These are phyloP conservation scores for Paradoxurus hermaphroditus DNA, from an alignment of 2,113 vertebrate genomes.

Conservation along the genomic window DNA sequence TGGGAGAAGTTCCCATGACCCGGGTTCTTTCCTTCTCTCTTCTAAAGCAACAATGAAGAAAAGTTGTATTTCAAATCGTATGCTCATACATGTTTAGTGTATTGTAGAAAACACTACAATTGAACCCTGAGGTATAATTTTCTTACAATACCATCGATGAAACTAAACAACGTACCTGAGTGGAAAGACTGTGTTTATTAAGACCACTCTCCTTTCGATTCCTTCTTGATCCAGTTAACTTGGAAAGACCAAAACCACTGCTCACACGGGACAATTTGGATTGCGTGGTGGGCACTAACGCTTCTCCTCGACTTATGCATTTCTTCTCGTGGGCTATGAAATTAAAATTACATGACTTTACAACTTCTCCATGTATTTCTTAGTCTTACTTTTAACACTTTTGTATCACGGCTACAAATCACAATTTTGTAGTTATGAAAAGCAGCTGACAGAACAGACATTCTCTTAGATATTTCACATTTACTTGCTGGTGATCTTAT, in stretches of 20 bases:
- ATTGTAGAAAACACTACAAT: background rate
- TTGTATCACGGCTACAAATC: background rate
- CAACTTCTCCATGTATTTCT: background rate
- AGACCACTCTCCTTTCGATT: constrained; percentile 96
- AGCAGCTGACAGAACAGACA: background rate
- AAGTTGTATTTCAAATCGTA: background rate
- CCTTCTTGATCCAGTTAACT: constrained; percentile 95
- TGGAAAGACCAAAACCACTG: constrained; percentile 98
- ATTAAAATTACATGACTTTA: constrained; percentile 4
- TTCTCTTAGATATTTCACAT: background rate
- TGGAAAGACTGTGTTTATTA: constrained; percentile 94
- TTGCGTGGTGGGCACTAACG: constrained; percentile 89
- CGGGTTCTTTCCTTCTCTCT: background rate
- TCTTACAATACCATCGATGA: background rate
- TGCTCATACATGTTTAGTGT: background rate
- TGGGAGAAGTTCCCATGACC: background rate
- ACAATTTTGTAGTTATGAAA: background rate
- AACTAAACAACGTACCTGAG: constrained; percentile 86
- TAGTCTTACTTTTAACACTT: background rate
- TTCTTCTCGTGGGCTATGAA: constrained; percentile 95
- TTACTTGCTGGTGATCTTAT: background rate
- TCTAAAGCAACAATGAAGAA: background rate
- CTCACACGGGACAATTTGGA: constrained; percentile 97
- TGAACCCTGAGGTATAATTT: background rate
- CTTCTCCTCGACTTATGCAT: constrained; percentile 94